phyloP scores from a whole-genome alignment of 2,888 invertebrate species.

The Pollenia amentaria region DNA sequence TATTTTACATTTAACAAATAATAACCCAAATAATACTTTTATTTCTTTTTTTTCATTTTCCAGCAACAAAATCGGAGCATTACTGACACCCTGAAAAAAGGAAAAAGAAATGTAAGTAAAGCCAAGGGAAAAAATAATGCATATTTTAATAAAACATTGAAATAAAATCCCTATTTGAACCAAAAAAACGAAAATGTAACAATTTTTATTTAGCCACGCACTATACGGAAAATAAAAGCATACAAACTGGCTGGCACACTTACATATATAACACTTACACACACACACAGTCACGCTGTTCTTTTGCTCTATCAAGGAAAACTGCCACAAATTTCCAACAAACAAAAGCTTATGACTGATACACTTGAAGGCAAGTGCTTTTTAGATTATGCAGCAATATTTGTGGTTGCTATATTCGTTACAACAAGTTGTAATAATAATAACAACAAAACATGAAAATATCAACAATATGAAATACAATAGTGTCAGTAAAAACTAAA shows the following conservation, averaged over 20 bases:
- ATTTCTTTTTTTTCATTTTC: neutral
- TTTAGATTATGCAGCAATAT: conserved; percentile 8
- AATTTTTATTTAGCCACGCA: conserved; percentile 5
- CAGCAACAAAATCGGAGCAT: conserved; percentile 2
- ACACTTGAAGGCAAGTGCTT: conserved; percentile 26
- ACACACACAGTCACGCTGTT: neutral
- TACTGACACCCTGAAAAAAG: conserved; percentile 3
- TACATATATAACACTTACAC: neutral
- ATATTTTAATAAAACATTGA: conserved; percentile 1
- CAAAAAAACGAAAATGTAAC: neutral
- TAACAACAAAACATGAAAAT: too few species aligned
- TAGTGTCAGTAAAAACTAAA: neutral
- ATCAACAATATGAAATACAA: neutral
- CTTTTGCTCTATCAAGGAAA: neutral
- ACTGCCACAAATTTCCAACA: neutral
- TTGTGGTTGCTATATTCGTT: conserved; percentile 20
- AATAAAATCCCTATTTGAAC: neutral
- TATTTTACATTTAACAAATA: neutral
- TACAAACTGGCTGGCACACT: neutral
- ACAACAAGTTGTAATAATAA: conserved; percentile 32
- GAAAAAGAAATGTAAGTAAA: conserved; percentile 26
- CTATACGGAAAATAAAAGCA: neutral
- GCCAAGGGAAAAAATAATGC: neutral
- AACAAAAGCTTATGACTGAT: conserved; percentile 35
- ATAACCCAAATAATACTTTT: conserved; percentile 13